Evolutionary conservation across 2,113 vertebrate genomes (phyloP), one percentile per base, ranked within the genome.

Genomic region (Noturus placidus): DNA sequence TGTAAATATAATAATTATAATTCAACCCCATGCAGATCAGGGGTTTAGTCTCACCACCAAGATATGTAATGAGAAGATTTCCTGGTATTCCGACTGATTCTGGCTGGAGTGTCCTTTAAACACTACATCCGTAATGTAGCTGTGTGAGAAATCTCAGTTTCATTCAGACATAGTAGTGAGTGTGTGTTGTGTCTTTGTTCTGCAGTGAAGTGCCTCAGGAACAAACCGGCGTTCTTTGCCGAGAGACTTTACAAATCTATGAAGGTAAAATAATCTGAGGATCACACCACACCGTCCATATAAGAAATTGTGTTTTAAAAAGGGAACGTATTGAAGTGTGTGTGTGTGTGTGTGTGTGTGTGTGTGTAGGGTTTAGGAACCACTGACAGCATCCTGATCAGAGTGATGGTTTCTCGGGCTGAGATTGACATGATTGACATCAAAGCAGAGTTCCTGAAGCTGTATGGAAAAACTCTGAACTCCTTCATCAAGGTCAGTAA

Each of bases 401-500:
- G 98, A 89, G 95, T 97, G 87, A 98, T 99, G 97, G 96, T 99
- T 30, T 94, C 98, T n/a, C 96, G 97, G 59, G 95, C 95, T 0
- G 98, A 99, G 90, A 92, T 98, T 0, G 98, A 99, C 91, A 97
- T 99, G 98, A 72, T 98, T 88, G 94, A 99, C 89, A 99, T 99
- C 88, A 95, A 97, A 72, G 94, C 91, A 0, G 93, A 97, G 89
- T 99, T 99, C 93, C 95, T 95, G 91, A 95, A 95, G 92, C 93
- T 94, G 91, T 99, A 99, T 0, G 96, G 97, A 38, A 98, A 99
- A 91, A 97, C 97, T 0, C 96, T 99, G 0, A 72, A 97, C 93
- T 99, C 98, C 86, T 99, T 99, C 94, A 99, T 99, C 77, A 97
- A 99, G 97, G 98, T 99, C 72, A 93, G 94, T 2, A 59, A 0